Conservation (phyloP, 2,888 invertebrate genomes). For the Cecidostiba fungosa region DNA sequence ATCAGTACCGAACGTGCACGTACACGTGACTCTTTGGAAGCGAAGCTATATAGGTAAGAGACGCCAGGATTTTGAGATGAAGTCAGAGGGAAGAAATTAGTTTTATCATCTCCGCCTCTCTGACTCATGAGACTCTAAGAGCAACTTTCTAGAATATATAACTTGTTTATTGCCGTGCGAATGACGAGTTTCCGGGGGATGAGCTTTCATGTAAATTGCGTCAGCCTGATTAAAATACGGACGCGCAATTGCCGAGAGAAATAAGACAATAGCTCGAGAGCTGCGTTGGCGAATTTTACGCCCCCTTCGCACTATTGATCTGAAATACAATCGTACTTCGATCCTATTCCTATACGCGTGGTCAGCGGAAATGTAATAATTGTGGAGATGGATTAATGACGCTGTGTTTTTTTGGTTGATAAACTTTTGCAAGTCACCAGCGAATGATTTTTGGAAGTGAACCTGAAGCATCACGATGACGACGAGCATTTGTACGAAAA, state of each 20-base stretch:
- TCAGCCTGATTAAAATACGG: background rate
- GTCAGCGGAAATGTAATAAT: constrained; percentile 2
- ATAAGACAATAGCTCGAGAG: constrained; percentile 6
- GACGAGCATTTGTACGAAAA: too few relatives aligned
- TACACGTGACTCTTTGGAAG: background rate
- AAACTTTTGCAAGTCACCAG: background rate
- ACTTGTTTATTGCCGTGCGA: background rate
- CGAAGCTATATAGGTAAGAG: background rate
- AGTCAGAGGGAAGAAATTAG: constrained; percentile 19
- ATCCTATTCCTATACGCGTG: background rate
- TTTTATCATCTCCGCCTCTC: constrained; percentile 8
- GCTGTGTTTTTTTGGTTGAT: too few relatives aligned
- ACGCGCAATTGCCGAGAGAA: background rate
- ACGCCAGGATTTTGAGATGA: background rate
- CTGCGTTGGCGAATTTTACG: background rate
- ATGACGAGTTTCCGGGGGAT: background rate
- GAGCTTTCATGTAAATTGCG: background rate
- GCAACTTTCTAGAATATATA: background rate
- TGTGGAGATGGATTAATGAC: background rate
- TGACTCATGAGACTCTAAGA: constrained; percentile 11
- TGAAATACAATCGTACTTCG: constrained; percentile 4
- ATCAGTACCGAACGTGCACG: background rate
- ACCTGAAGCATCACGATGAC: background rate
- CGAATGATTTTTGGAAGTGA: background rate
- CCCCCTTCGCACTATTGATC: background rate